These are phyloP conservation scores for Pecten maximus DNA, from an alignment of 2,888 invertebrate genomes.

Conservation along the genomic window DNA sequence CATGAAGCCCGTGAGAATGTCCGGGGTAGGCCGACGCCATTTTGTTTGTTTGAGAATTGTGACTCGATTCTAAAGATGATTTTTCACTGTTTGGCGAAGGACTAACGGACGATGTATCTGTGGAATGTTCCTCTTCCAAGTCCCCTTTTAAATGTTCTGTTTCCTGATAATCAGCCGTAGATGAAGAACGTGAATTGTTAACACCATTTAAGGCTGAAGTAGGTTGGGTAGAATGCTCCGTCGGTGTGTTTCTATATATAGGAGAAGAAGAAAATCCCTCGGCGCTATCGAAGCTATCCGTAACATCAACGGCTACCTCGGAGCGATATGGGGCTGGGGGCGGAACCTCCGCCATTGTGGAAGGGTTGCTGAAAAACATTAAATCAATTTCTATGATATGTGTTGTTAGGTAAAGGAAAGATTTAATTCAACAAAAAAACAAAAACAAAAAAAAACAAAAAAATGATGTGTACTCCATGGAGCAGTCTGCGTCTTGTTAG, in stretches of 20 bases:
- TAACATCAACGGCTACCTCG: not conserved
- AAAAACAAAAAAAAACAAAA: no score
- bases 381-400: no score
- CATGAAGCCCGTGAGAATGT: not conserved
- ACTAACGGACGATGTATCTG: not conserved
- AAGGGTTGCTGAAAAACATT: not conserved
- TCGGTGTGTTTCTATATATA: not conserved
- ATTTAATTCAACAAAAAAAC: no score
- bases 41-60: not conserved
- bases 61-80: not conserved
- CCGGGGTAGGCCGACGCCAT: not conserved
- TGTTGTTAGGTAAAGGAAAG: no score
- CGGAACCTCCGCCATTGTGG: not conserved
- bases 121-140: not conserved
- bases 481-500: no score
- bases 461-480: no score
- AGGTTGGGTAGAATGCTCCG: not conserved
- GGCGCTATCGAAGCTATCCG: not conserved
- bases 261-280: not conserved
- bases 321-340: not conserved
- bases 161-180: not conserved
- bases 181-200: not conserved
- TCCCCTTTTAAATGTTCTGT: not conserved
- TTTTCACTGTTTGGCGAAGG: not conserved
- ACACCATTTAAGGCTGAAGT: not conserved